These are phyloP conservation scores for Pterostichus niger DNA, from an alignment of 2,888 invertebrate species.

Conservation along the genomic window DNA sequence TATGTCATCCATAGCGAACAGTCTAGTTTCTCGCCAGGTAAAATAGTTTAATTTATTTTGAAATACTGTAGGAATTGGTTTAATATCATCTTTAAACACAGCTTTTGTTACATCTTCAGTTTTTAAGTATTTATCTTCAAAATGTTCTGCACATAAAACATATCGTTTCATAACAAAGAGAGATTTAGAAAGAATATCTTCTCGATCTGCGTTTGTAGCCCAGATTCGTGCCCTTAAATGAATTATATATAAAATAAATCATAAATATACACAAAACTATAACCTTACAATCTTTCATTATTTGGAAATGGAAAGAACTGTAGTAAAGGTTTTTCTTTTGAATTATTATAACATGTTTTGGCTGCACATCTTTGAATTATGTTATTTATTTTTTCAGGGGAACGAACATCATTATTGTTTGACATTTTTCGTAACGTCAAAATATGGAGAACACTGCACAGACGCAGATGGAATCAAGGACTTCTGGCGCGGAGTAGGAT, in stretches of 20 bases:
- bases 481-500: no score
- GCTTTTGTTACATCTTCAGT: not conserved
- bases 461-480: no score
- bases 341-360: constrained; percentile 16
- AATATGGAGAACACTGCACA: not conserved
- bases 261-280: not conserved
- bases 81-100: not conserved
- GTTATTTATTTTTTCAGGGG: not conserved
- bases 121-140: constrained; percentile 22
- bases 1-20: not conserved
- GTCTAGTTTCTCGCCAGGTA: not conserved
- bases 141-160: constrained; percentile 9
- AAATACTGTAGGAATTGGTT: constrained; percentile 19
- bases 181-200: not conserved
- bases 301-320: constrained; percentile 36
- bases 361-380: not conserved
- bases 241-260: not conserved
- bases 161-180: not conserved
- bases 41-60: not conserved
- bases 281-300: not conserved
- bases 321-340: not conserved
- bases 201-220: constrained; percentile 5
- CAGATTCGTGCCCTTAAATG: constrained; percentile 7
- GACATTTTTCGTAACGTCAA: not conserved
- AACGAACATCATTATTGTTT: not conserved